Evolutionary conservation across 2,888 invertebrate species (phyloP).

Genomic region (Coremacera marginata): DNA sequence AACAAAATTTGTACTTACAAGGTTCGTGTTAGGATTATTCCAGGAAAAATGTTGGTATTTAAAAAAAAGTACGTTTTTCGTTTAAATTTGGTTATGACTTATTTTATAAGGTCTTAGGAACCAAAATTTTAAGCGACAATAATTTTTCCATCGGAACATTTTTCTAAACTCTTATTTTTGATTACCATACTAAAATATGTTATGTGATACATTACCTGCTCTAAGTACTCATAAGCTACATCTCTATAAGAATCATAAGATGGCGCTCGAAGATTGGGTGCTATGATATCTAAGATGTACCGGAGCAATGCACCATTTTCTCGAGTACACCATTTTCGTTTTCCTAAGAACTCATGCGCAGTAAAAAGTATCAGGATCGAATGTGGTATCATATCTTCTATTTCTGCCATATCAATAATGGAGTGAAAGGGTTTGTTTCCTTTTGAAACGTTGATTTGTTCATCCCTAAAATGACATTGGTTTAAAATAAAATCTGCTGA

Average conservation of each 20-base stretch:
- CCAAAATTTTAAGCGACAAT: too few relatives aligned
- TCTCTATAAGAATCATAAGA: constrained; percentile 75
- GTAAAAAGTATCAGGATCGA: constrained; percentile 83
- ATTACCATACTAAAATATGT: too few relatives aligned
- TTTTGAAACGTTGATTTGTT: constrained; percentile 27
- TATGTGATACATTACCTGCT: constrained; percentile 72
- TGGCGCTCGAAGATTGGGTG: constrained; percentile 78
- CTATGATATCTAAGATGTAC: constrained; percentile 81
- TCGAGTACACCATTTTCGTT: constrained; percentile 82
- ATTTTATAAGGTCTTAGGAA: too few relatives aligned
- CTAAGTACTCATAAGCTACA: constrained; percentile 82
- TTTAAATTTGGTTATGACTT: too few relatives aligned
- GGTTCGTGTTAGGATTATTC: too few relatives aligned
- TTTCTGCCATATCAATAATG: constrained; percentile 59
- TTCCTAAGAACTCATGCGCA: constrained; percentile 87
- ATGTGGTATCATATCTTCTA: constrained; percentile 75
- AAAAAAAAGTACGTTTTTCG: too few relatives aligned
- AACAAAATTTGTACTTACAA: too few relatives aligned
- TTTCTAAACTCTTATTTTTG: too few relatives aligned
- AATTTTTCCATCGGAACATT: not conserved
- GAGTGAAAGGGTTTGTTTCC: constrained; percentile 46
- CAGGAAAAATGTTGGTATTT: too few relatives aligned
- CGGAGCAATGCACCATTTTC: constrained; percentile 83
- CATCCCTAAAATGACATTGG: not conserved
- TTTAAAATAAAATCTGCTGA: not conserved